Evolutionary conservation across 2,113 vertebrate species (phyloP).

Genomic region (Macrotis lagotis): DNA sequence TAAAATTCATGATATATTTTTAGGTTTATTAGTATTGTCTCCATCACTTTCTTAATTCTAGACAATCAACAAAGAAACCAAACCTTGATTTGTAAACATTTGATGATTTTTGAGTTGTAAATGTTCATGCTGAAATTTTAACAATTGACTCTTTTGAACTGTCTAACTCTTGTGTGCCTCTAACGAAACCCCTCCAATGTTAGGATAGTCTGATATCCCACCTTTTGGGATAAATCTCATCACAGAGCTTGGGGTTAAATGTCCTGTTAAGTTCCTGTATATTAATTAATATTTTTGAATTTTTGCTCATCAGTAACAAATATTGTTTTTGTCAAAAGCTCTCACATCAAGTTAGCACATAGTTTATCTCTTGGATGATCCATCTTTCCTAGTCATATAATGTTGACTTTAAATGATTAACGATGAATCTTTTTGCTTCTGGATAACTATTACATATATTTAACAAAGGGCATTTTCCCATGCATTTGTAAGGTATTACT

Average conservation of each 20-base stretch:
- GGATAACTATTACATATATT: constrained; percentile 46
- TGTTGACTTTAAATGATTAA: constrained; percentile 65
- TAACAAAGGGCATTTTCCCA: constrained; percentile 77
- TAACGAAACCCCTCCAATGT: not conserved
- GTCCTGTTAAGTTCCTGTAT: not conserved
- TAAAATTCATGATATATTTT: not conserved
- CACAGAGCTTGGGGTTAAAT: not conserved
- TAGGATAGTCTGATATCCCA: not conserved
- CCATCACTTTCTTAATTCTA: not conserved
- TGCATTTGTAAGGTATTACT: constrained; percentile 79
- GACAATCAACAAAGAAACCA: not conserved
- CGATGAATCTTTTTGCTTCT: constrained; percentile 72
- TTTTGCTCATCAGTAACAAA: not conserved
- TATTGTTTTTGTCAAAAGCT: constrained; percentile 28
- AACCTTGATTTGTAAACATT: not conserved
- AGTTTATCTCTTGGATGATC: constrained; percentile 56
- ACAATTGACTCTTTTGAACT: not conserved
- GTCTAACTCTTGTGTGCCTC: not conserved
- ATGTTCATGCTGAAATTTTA: not conserved
- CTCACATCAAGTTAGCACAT: constrained; percentile 48
- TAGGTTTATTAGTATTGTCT: not conserved
- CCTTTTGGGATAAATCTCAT: not conserved
- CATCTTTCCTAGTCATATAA: constrained; percentile 34
- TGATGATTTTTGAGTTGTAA: not conserved
- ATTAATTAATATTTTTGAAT: constrained; percentile 65